Percentiles rank a stretch among this genome's conserved stretches.
Conservation (phyloP, 2,113 vertebrate species). For the Hippocampus comes region DNA sequence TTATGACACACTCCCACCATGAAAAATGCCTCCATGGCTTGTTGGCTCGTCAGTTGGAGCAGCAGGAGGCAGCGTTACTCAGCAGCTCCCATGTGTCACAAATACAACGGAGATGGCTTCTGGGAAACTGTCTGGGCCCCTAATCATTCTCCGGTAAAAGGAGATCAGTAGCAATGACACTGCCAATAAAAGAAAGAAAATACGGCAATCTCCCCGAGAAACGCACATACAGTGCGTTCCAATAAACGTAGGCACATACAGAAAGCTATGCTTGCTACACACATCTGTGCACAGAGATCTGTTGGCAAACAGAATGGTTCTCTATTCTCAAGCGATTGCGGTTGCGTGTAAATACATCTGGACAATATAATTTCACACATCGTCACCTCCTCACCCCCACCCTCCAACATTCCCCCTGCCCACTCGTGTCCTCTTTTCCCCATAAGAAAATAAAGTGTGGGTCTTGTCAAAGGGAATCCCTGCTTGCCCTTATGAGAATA, state of each 20-base stretch:
- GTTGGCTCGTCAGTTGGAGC: slow-evolving; percentile 48
- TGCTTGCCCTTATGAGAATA: slow-evolving; percentile 60
- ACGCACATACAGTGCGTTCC: slow-evolving; percentile 5
- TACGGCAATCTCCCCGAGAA: slow-evolving; percentile 30
- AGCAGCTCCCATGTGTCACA: slow-evolving; percentile 60
- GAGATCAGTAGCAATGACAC: slow-evolving; percentile 13
- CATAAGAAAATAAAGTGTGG: slow-evolving; percentile 50
- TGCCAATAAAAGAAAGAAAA: slow-evolving; percentile 42
- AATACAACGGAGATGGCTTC: slow-evolving; percentile 46
- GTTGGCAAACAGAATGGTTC: slow-evolving; percentile 36
- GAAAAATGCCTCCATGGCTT: slow-evolving; percentile 45
- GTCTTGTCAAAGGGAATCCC: slow-evolving; percentile 73
- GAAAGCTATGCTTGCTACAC: slow-evolving; percentile 3
- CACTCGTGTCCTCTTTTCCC: slow-evolving; percentile 4
- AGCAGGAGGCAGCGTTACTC: slow-evolving; percentile 66
- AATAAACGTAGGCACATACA: slow-evolving; percentile 7
- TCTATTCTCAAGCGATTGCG: slow-evolving; percentile 31
- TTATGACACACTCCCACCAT: slow-evolving; percentile 34
- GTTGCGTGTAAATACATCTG: slow-evolving; percentile 62
- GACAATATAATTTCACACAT: slow-evolving; percentile 65
- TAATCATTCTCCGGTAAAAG: slow-evolving; percentile 60
- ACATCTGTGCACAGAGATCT: slow-evolving; percentile 28
- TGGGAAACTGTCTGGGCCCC: slow-evolving; percentile 61
- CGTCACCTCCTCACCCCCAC: slow-evolving; percentile 40
- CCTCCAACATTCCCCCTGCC: background rate